Conservation (phyloP, 2,888 invertebrate species). For the Muschampia plurimacula region DNA sequence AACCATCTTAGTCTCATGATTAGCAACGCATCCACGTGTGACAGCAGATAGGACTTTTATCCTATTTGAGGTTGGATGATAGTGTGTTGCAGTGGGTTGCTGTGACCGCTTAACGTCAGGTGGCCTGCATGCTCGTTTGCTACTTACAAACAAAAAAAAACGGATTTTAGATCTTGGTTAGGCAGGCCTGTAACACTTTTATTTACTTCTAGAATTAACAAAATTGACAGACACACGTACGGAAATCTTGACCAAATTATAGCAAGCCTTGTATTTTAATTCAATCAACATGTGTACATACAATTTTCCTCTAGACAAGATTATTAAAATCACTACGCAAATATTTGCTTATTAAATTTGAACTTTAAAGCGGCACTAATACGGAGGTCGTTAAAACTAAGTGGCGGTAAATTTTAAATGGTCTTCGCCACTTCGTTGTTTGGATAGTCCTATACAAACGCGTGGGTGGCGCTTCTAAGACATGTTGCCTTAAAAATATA, state of each 20-base stretch:
- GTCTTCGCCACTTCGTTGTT: conserved; percentile 32
- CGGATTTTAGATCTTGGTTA: too few relatives aligned
- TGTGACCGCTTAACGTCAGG: too few relatives aligned
- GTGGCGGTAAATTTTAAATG: not conserved
- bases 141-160: too few relatives aligned
- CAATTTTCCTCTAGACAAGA: conserved; percentile 32
- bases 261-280: conserved; percentile 39
- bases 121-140: too few relatives aligned
- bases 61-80: too few relatives aligned
- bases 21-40: too few relatives aligned
- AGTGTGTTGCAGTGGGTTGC: too few relatives aligned
- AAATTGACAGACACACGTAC: not conserved
- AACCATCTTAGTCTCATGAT: too few relatives aligned
- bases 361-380: not conserved
- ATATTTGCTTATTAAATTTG: conserved; percentile 3
- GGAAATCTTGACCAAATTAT: conserved; percentile 4
- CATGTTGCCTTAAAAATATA: not conserved
- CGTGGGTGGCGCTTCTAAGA: conserved; percentile 31
- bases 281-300: conserved; percentile 39
- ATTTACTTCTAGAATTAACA: too few relatives aligned
- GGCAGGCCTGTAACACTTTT: too few relatives aligned
- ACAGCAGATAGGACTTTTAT: too few relatives aligned
- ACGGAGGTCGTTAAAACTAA: not conserved
- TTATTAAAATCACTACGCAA: not conserved
- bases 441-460: conserved; percentile 45